Base-by-base conservation (phyloP, 2,797 vertebrate genomes). In the Moxostoma hubbsi region DNA sequence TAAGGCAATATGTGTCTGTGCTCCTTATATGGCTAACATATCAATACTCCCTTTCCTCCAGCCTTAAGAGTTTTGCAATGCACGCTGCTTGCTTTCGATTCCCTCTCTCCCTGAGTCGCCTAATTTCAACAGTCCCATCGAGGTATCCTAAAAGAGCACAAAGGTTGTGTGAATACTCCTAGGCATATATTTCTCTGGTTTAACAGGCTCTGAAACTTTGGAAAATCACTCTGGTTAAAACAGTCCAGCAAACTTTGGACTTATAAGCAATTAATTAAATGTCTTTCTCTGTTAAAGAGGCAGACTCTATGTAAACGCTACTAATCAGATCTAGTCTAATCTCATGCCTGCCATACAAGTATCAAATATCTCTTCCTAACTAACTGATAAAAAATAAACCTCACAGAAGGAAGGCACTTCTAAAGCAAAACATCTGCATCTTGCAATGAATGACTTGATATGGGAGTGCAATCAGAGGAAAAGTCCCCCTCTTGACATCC, bases 1-100 rank as follows among this genome's bases (percentile, higher is more conserved):
- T 95, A 95, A 95, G 93, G 93, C 94, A 95, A 89, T 90, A 90
- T 88, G 87, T 89, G 89, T 89, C 89, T 91, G 91, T 91, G 88
- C 90, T 92, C 91, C 75, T 91, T 86, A 81, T 87, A 87, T 86
- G 89, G 91, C 91, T 89, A 90, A 83, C 83, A 82, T 79, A 83
- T 80, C 79, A 72, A 93, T 87, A 83, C 89, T 83, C 80, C 85
- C 84, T 86, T 87, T 71, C 53, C 62, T 47, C 13, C 73, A 83
- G 81, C 65, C 75, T 72, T 72, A 59, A 36, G 63, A 85, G 62
- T 67, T 72, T 81, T 81, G 77, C 78, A 78, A 77, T 73, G 62
- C 57, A 58, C 24, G 62, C 67, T 59, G 77, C 82, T 80, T 15
- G 77, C 55, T 78, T 57, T 36, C 47, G 63, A 59, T 77, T 82